Evolutionary conservation across 2,888 invertebrate genomes (phyloP).

Genomic region (Gastracanthus pulcherrimus): DNA sequence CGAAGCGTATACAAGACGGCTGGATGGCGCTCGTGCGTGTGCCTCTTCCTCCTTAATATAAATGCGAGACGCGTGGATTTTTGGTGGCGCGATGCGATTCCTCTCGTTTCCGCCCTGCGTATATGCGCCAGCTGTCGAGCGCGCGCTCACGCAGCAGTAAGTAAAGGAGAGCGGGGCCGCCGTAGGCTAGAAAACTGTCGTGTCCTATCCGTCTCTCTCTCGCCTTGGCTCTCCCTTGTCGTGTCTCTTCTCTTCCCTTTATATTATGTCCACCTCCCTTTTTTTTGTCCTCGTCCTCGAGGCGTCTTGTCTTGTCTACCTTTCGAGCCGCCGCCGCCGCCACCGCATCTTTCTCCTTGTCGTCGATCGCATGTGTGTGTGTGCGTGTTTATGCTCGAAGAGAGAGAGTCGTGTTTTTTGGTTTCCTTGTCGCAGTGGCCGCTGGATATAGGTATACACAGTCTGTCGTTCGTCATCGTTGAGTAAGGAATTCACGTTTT

Average conservation of each 20-base stretch:
- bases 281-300: not conserved
- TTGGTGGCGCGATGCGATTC: not conserved
- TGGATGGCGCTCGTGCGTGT: not conserved
- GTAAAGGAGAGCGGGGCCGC: too few relatives aligned
- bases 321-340: not conserved
- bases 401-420: conserved; percentile 18
- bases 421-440: not conserved
- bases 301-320: not conserved
- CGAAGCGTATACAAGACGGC: not conserved
- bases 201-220: not conserved
- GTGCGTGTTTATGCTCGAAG: conserved; percentile 4
- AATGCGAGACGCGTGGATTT: conserved; percentile 16
- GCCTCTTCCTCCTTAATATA: conserved; percentile 28
- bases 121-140: conserved; percentile 52
- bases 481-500: conserved; percentile 46
- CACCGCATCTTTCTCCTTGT: not conserved
- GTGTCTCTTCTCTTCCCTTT: not conserved
- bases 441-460: not conserved
- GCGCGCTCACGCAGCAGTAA: too few relatives aligned
- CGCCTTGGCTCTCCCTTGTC: not conserved
- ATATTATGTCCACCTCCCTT: not conserved
- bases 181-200: conserved; percentile 45
- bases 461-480: not conserved
- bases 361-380: conserved; percentile 28
- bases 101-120: not conserved